Base-by-base conservation (phyloP, 2,113 vertebrate genomes). In the Upupa epops region DNA sequence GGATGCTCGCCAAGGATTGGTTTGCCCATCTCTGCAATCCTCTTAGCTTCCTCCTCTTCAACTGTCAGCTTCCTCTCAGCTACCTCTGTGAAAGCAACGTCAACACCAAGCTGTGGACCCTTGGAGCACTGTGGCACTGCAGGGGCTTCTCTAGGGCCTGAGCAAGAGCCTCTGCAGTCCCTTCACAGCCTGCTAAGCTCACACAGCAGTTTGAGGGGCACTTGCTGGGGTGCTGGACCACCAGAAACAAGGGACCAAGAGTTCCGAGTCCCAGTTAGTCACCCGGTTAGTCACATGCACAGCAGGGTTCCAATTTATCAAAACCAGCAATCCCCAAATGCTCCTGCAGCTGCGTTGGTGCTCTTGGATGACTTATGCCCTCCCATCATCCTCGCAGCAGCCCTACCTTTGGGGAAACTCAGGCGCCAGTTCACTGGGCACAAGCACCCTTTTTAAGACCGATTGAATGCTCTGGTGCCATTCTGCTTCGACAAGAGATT, bases 11-110 rank as follows among this genome's bases (percentile, higher is more conserved):
- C 99, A 58, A 99, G 94, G 71, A 99, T 94, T 9, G 99, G 99
- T 83, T 99, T 99, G 32, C 99, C 99, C 99, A 99, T 99, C 95
- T 99, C 99, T 54, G 99, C 99, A 96, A 99, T 98, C 78, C 99
- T 98, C 96, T 98, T 99, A 87, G 98, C 99, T 94, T 99, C 99
- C 92, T 99, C 99, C 84, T 99, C 99, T 76, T 99, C 99, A 70
- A 98, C 95, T 4, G 98, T 97, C 92, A 99, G 91, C 96, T 99
- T 99, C 96, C 98, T 98, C 88, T 99, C 99, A 75, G 98, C 91
- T 49, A 98, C 95, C 48, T 99, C 99, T 99, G 97, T 87, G 91
- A 93, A 97, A 82, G 81, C 78, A 96, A 92, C 77, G 80, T 77
- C 88, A 96, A 89, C 83, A 65, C 22, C 64, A 68, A 90, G 45